Conservation (phyloP, 2,113 vertebrate genomes). For the Halichoerus grypus region DNA sequence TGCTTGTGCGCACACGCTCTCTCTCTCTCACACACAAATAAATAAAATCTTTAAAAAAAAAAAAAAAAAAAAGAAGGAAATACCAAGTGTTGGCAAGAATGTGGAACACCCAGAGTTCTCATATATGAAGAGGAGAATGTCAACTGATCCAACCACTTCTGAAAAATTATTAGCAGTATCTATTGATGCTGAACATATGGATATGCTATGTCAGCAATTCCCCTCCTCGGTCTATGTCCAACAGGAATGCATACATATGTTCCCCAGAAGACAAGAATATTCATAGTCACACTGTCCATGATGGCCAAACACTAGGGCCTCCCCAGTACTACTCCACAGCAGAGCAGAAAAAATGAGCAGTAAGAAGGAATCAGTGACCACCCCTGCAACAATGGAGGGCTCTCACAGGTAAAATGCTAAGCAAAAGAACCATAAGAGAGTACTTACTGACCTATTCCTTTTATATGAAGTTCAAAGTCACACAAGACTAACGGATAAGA, state of each 20-base stretch:
- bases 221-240: neutral
- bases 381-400: neutral
- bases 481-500: neutral
- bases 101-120: neutral
- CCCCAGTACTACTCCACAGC: neutral
- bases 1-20: neutral
- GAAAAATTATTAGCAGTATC: neutral
- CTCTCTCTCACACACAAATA: neutral
- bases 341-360: neutral
- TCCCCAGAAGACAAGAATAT: neutral
- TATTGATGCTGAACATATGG: neutral
- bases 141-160: neutral
- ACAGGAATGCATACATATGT: neutral
- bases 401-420: neutral
- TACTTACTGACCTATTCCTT: neutral
- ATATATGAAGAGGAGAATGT: neutral
- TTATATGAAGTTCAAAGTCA: neutral
- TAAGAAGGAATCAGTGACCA: neutral
- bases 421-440: neutral
- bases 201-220: neutral
- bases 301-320: neutral
- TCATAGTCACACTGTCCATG: neutral
- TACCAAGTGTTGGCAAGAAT: neutral
- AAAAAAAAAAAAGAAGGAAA: neutral
- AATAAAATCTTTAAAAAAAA: neutral